phyloP scores from a whole-genome alignment of 2,113 vertebrate species.

The Crotophaga sulcirostris region DNA sequence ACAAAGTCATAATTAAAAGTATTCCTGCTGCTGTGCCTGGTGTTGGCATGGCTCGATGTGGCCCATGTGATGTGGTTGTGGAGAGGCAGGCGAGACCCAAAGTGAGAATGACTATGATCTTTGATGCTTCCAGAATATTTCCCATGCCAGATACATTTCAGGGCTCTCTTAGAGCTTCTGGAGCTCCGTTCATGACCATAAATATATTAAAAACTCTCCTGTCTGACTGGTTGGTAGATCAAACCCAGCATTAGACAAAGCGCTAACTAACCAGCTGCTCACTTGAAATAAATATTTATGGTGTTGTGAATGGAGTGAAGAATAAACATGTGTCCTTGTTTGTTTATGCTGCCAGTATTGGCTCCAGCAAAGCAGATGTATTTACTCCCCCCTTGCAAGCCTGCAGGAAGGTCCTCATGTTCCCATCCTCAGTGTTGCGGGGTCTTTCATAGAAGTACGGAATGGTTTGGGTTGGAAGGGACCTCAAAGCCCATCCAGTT shows the following conservation, averaged over 20 bases:
- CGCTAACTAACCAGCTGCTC: constrained; percentile 14
- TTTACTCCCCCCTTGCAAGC: background rate
- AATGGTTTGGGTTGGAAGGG: too few relatives aligned
- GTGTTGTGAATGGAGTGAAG: background rate
- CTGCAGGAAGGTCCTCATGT: background rate
- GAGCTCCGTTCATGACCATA: background rate
- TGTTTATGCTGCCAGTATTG: background rate
- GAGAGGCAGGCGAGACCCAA: background rate
- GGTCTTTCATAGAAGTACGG: too few relatives aligned
- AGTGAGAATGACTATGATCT: fast-evolving
- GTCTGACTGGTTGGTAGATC: background rate
- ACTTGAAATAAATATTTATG: constrained; percentile 38
- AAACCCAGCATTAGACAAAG: background rate
- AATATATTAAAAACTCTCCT: background rate
- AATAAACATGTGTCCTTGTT: constrained; percentile 32
- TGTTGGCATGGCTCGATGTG: background rate
- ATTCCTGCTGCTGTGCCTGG: background rate
- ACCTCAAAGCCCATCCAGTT: too few relatives aligned
- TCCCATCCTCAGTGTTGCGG: fast-evolving
- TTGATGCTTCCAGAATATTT: background rate
- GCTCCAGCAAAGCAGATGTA: background rate
- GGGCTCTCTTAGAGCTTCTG: background rate
- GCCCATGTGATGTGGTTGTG: background rate
- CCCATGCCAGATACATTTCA: background rate
- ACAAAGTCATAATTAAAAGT: background rate